Base-by-base conservation (phyloP, 2,797 vertebrate species). In the Lacerta agilis region DNA sequence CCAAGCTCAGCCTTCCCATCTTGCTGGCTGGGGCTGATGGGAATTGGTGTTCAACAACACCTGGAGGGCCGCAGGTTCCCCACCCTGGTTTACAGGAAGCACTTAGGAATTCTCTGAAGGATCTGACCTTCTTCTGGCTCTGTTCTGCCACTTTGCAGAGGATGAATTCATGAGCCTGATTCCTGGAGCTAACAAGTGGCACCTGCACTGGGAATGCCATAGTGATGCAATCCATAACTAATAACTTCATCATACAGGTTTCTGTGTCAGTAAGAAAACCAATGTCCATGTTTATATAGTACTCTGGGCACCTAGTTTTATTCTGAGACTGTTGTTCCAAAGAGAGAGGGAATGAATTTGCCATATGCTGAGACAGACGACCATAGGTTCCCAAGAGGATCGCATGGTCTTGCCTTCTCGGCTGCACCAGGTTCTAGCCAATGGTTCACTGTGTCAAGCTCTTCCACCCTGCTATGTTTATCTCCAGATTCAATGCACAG, bases 101-200 rank as follows among this genome's bases (percentile, higher is more conserved):
- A 43, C 69, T 84, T 55, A 55, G 49, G 45, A 25, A 25, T 13
- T 73, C 79, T 82, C 71, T 78, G 3, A 10, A 55, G 73, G 58
- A 9, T 79, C 86, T 91, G 90, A 90, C 90, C 89, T 71, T 86
- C 33, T 3, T 17, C 0, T 2, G 41, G 55, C 69, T 88, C 41
- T 87, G 87, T 87, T 4, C 92, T 91, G 90, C 0, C 66, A 49
- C 33, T 75, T 43, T 1, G 55, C 90, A 85, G 92, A 91, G 92
- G 38, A 5, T 10, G 3, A 10, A 64, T 3, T 1, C 9, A 84
- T 4, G 41, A 1, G 79, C 88, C 83, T 41, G 66, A 13, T 7
- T 4, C 0, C 18, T n/a, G 69, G 69, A 23, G 4, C 73, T 67
- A 72, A 69, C 29, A 0, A 41, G n/a, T 1, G 0, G 41, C 18